Evolutionary conservation across 1,140 invertebrate species (phyloP).

Genomic region (Augochlora pura): DNA sequence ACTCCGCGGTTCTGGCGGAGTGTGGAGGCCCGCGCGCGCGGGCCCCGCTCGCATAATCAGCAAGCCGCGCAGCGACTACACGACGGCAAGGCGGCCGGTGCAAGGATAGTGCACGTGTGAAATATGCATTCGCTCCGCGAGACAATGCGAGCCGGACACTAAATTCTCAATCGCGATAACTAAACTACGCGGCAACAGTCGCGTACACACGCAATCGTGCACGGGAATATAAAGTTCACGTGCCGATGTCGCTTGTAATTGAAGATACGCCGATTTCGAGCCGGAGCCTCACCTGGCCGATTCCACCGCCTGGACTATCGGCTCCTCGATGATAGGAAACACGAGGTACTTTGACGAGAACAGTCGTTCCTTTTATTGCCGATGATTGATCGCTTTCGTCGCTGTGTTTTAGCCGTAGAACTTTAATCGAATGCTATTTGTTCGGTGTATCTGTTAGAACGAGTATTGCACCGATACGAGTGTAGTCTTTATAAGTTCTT

Average conservation of each 20-base stretch:
- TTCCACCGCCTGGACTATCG: too few relatives aligned
- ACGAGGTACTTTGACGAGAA: too few relatives aligned
- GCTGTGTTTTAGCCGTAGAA: too few relatives aligned
- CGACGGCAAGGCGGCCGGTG: conserved; percentile 14
- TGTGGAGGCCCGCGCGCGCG: too few relatives aligned
- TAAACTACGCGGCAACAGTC: conserved; percentile 52
- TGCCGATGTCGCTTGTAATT: conserved; percentile 43
- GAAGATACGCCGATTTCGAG: conserved; percentile 43
- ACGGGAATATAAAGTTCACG: conserved; percentile 58
- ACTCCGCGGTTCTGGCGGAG: conserved; percentile 38
- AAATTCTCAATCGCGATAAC: conserved; percentile 68
- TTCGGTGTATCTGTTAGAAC: too few relatives aligned
- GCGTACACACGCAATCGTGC: conserved; percentile 45
- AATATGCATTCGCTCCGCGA: conserved; percentile 71
- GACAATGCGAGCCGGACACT: conserved; percentile 70
- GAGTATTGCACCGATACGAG: too few relatives aligned
- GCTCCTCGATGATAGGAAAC: too few relatives aligned
- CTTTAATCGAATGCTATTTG: too few relatives aligned
- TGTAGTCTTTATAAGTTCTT: too few relatives aligned
- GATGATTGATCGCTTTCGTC: too few relatives aligned
- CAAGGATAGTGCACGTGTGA: conserved; percentile 67
- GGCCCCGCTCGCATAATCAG: conserved; percentile 57
- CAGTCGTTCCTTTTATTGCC: too few relatives aligned
- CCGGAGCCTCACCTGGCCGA: not conserved
- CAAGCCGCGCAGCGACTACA: conserved; percentile 42